These are phyloP conservation scores for Rhopalosiphum nymphaeae DNA, from an alignment of 2,888 invertebrate genomes.

Conservation along the genomic window DNA sequence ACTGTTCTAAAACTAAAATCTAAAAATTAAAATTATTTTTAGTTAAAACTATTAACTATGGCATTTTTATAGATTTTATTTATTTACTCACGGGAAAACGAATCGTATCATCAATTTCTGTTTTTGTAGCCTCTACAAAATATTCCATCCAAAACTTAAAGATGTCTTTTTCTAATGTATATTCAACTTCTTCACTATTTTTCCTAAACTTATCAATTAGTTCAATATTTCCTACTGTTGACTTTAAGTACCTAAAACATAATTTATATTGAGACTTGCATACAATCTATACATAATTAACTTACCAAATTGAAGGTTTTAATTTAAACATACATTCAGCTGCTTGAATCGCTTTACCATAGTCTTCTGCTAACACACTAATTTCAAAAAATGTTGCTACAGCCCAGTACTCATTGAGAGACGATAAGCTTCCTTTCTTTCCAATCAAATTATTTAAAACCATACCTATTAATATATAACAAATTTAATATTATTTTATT, in stretches of 20 bases:
- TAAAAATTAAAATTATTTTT: slow-evolving; percentile 69
- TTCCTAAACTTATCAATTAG: slow-evolving; percentile 92
- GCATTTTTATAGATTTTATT: background rate
- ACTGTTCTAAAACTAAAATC: slow-evolving; percentile 90
- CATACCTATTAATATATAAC: slow-evolving; percentile 76
- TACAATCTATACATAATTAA: slow-evolving; percentile 20
- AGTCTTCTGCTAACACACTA: slow-evolving; percentile 96
- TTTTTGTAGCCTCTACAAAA: slow-evolving; percentile 93
- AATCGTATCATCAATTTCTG: slow-evolving; percentile 83
- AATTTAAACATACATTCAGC: slow-evolving; percentile 94
- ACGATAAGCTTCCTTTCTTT: slow-evolving; percentile 93
- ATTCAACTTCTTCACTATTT: slow-evolving; percentile 80
- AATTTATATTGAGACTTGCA: background rate
- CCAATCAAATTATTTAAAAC: slow-evolving; percentile 97
- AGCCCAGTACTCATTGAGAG: slow-evolving; percentile 98
- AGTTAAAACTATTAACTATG: background rate
- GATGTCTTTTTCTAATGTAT: slow-evolving; percentile 85
- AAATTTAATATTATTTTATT: background rate
- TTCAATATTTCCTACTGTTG: slow-evolving; percentile 95
- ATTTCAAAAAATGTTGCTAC: slow-evolving; percentile 99
- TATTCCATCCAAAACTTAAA: slow-evolving; percentile 99
- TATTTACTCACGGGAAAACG: slow-evolving; percentile 84
- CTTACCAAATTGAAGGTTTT: slow-evolving; percentile 87
- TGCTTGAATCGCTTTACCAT: slow-evolving; percentile 95
- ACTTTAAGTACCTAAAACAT: slow-evolving; percentile 84